These are phyloP conservation scores for Magallana ariakensis DNA, from an alignment of 1,140 invertebrate species.

Conservation along the genomic window DNA sequence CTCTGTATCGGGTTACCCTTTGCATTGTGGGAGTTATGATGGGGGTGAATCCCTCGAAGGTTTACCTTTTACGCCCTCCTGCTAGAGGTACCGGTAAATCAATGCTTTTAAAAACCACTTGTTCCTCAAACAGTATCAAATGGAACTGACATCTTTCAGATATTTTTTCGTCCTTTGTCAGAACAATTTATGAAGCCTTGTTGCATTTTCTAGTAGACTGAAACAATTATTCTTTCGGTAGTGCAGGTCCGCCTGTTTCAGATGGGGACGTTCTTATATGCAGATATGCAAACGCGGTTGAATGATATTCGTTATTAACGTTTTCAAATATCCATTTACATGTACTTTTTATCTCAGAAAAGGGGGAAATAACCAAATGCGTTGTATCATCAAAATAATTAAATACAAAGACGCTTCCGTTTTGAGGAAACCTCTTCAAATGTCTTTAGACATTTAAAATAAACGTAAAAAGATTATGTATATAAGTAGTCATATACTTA, in stretches of 20 bases:
- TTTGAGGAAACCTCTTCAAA: too few relatives aligned
- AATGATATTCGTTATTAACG: too few relatives aligned
- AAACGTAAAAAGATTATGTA: too few relatives aligned
- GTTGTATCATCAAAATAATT: too few relatives aligned
- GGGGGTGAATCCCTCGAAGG: not conserved
- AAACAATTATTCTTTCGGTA: not conserved
- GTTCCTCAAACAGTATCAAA: constrained; percentile 16
- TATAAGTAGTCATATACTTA: too few relatives aligned
- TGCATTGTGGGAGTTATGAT: not conserved
- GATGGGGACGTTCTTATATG: too few relatives aligned
- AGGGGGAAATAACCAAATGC: too few relatives aligned
- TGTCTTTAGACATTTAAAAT: too few relatives aligned
- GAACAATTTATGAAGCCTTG: not conserved
- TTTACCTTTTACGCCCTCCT: constrained; percentile 20
- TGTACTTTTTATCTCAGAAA: too few relatives aligned
- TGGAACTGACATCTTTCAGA: not conserved
- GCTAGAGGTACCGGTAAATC: not conserved
- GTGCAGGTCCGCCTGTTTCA: not conserved
- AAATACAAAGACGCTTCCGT: too few relatives aligned
- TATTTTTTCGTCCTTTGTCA: constrained; percentile 11
- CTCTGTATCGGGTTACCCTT: not conserved
- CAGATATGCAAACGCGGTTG: too few relatives aligned
- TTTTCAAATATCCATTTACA: too few relatives aligned
- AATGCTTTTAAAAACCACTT: constrained; percentile 28
- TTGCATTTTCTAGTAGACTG: not conserved